phyloP scores from a whole-genome alignment of 2,888 invertebrate genomes.

The Drosophila anomelani region DNA sequence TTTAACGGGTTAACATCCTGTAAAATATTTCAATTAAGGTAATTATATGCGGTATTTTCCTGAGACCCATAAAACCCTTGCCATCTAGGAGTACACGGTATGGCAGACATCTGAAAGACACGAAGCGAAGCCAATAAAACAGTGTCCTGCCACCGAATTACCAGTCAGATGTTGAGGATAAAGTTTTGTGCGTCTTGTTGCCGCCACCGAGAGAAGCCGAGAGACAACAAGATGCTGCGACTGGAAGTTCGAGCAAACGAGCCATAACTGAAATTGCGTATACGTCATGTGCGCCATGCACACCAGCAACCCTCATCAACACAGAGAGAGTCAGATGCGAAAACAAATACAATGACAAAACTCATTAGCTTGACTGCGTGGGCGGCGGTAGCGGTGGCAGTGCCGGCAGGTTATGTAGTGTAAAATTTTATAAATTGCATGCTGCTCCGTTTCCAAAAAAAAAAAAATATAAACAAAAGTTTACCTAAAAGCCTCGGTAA shows the following conservation, averaged over 20 bases:
- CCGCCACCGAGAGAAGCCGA: slow-evolving; percentile 31
- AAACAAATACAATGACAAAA: slow-evolving; percentile 49
- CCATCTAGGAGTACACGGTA: background rate
- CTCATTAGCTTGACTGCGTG: slow-evolving; percentile 59
- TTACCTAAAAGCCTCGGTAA: slow-evolving; percentile 41
- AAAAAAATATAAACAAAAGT: slow-evolving; percentile 20
- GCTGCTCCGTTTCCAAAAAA: slow-evolving; percentile 27
- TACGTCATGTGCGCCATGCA: slow-evolving; percentile 64
- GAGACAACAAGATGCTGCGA: slow-evolving; percentile 43
- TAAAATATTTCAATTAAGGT: background rate
- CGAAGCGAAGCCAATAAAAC: slow-evolving; percentile 69
- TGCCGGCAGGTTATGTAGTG: slow-evolving; percentile 56
- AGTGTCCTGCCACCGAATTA: slow-evolving; percentile 36
- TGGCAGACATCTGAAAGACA: slow-evolving; percentile 40
- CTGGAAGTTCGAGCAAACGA: slow-evolving; percentile 59
- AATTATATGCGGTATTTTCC: no score
- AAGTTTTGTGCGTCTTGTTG: slow-evolving; percentile 46
- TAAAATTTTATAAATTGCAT: slow-evolving; percentile 66
- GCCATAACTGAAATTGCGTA: slow-evolving; percentile 67
- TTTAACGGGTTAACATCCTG: no score
- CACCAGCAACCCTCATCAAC: slow-evolving; percentile 8
- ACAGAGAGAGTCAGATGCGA: slow-evolving; percentile 11
- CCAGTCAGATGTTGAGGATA: slow-evolving; percentile 36
- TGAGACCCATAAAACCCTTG: slow-evolving; percentile 5
- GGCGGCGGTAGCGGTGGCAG: slow-evolving; percentile 27